Base-by-base conservation (phyloP, 2,113 vertebrate species). In the Peromyscus leucopus region DNA sequence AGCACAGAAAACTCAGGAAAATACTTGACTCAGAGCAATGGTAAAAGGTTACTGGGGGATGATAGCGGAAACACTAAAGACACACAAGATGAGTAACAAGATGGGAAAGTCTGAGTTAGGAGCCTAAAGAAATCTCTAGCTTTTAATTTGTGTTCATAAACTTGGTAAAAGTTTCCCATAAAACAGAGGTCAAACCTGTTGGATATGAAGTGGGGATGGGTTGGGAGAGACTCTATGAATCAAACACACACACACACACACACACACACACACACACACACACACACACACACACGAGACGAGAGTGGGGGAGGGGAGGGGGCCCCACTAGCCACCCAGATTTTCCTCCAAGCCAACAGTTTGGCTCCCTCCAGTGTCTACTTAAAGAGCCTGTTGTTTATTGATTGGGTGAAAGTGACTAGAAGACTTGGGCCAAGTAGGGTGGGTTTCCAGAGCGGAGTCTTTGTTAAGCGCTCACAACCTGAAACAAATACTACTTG, bases 331-430 rank as follows among this genome's bases (percentile, higher is more conserved):
- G 80, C 48, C 82, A 85, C 39, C 26, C 31, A 78, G 78, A 71
- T 78, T 96, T 97, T 78, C 48, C 79, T 94, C 65, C n/a, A 87
- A n/a, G 83, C 33, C 83, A 48, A 83, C 28, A 79, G n/a, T 88
- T 65, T 82, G 91, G 71, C 59, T 97, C 79, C 94, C 51, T 91
- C 82, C 86, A 65, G 86, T 63, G 93, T 97, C 95, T 95, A 74
- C 76, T 96, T 97, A 92, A 91, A 97, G 39, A 79, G 89, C 63
- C 67, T 87, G 80, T 89, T 89, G 90, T 90, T 95, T 82, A 69
- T 42, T 96, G 92, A 83, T 22, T 65, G 55, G 51, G 48, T 87
- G 39, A 75, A 96, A 95, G 61, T 91, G 57, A 85, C 22, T 36
- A 46, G 21, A 87, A 78, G 42, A 8, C n/a, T 79, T 84, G 28